Base-by-base conservation (phyloP, 2,113 vertebrate genomes). In the Acanthisitta chloris region DNA sequence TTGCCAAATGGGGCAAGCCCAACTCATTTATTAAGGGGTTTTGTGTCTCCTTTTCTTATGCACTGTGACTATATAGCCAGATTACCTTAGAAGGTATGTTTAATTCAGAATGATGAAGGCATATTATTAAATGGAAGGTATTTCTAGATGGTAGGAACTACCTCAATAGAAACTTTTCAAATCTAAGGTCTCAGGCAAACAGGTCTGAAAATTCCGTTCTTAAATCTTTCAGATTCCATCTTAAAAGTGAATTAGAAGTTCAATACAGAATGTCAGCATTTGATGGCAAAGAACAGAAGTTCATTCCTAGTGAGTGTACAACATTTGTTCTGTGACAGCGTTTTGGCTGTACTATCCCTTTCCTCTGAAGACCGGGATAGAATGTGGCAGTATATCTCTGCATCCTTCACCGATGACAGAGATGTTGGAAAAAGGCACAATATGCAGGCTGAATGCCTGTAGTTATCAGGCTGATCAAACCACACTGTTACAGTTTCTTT, bases 371-470 rank as follows among this genome's bases (percentile, higher is more conserved):
- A 23, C 29, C 38, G 34, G 45, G 40, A 21, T 54, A 10, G 64
- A 78, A 34, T 14, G 26, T 55, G 49, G 43, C 54, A 36, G 25
- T 21, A 1, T 10, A 9, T 26, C 24, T 73, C 29, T 2, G 0
- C 42, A 40, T 15, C 23, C 31, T 65, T 81, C 48, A 19, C 17
- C 0, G 1, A 9, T 59, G 61, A 5, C 52, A 48, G 55, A 71
- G 62, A 12, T 52, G 58, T 10, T 6, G 8, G 54, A 38, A 54
- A 46, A 17, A 55, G 26, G 40, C 70, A 61, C 4, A 18, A 2
- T 25, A 31, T 34, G 19, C 21, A 24, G 36, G 25, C 43, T 49
- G 26, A 57, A 25, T 9, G 17, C 52, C 7, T 0, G 0, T 15
- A 38, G 54, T 46, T 65, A 17, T n/a, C 13, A 14, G n/a, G 17